Evolutionary conservation across 1,140 invertebrate genomes (phyloP).

Genomic region (Calycopis cecrops): DNA sequence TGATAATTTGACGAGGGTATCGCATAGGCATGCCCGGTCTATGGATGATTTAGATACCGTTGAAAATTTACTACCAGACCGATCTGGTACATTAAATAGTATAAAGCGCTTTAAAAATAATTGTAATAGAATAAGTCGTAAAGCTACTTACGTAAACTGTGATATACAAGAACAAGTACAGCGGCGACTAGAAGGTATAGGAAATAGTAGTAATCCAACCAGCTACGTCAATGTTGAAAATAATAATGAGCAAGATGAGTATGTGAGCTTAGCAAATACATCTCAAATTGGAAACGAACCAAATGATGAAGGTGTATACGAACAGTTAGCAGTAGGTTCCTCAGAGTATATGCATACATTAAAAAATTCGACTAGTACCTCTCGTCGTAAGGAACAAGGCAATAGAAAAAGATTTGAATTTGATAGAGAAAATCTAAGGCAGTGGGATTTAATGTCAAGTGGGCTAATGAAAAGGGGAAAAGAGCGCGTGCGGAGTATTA

Average conservation of each 20-base stretch:
- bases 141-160: conserved; percentile 85
- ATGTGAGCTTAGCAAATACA: conserved; percentile 74
- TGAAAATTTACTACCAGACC: conserved; percentile 39
- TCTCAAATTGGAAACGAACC: conserved; percentile 32
- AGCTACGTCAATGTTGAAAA: conserved; percentile 35
- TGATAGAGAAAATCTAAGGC: conserved; percentile 88
- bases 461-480: conserved; percentile 75
- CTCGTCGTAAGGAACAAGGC: conserved; percentile 30
- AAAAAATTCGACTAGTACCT: conserved; percentile 15
- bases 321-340: conserved; percentile 58
- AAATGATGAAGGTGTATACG: conserved; percentile 69
- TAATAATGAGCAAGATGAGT: conserved; percentile 75
- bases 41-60: conserved; percentile 85
- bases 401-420: conserved; percentile 77
- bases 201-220: conserved; percentile 21
- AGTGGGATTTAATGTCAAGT: conserved; percentile 92
- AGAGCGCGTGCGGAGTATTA: conserved; percentile 66
- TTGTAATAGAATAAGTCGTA: conserved; percentile 75
- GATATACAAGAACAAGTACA: conserved; percentile 69
- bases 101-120: conserved; percentile 56
- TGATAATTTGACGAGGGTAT: conserved; percentile 85
- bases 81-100: conserved; percentile 52
- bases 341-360: conserved; percentile 23
- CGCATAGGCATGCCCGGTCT: conserved; percentile 86
- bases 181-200: conserved; percentile 28